Evolutionary conservation across 2,797 vertebrate species (phyloP), one percentile per base, ranked within the genome.

Genomic region (Sebastes kiyomatsui): DNA sequence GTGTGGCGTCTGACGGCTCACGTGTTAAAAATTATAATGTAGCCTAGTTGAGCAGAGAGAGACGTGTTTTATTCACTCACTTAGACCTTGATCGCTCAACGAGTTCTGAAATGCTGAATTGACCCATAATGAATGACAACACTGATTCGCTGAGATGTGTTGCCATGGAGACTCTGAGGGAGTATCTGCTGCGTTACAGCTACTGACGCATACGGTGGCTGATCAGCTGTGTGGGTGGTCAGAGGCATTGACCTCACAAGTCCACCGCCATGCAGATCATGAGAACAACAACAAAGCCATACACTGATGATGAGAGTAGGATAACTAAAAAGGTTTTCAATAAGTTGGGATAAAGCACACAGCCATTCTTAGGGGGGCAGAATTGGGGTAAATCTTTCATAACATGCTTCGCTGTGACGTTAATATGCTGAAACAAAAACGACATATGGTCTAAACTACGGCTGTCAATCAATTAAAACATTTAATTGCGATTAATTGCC

Each of bases 91-190:
- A 79, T 64, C n/a, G 1, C 16, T 64, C 12, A 64, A 59, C 61
- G 10, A 27, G 32, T 10, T 68, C 82, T 64, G 42, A 83, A 74
- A 64, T 1, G 14, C 27, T 69, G 67, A 72, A 67, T 32, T 66
- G 61, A 72, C 33, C 46, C 62, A 64, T 7, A 30, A 56, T 72
- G 69, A 79, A 82, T 30, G 79, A 72, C 60, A 67, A 13, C 62
- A n/a, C 3, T 25, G 77, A 70, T 22, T 59, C 2, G 13, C 32
- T 7, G 55, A 64, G 75, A 72, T 67, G 52, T 1, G 88, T 91
- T 84, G 80, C 85, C 81, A 55, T 59, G 74, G 87, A 32, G 33
- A 89, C 32, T 27, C 13, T 12, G 74, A 64, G 35, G 61, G 30
- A 79, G 74, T 12, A 32, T 72, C 30, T 71, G 64, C 59, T 58